These are phyloP conservation scores for Cydia splendana DNA, from an alignment of 1,140 invertebrate species.

Conservation along the genomic window DNA sequence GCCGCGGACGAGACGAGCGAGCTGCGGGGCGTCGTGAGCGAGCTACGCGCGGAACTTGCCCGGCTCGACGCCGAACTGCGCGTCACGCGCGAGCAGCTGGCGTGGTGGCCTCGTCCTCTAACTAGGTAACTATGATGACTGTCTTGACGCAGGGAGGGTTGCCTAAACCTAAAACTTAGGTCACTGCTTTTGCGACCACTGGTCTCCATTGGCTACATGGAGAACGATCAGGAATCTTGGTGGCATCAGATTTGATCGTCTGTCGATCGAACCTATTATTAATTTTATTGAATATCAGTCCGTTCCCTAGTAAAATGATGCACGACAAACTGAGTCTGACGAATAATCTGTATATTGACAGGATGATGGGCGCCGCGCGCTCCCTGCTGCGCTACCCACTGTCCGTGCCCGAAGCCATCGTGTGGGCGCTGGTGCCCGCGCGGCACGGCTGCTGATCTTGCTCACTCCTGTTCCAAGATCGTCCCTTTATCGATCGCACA, in stretches of 20 bases:
- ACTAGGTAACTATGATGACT: too few relatives aligned
- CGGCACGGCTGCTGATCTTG: conserved; percentile 53
- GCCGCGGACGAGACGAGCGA: conserved; percentile 38
- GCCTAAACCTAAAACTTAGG: too few relatives aligned
- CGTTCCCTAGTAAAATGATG: too few relatives aligned
- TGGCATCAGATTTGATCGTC: too few relatives aligned
- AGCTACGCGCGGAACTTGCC: conserved; percentile 43
- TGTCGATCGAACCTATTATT: too few relatives aligned
- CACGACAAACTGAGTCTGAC: too few relatives aligned
- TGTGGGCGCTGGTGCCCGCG: conserved; percentile 63
- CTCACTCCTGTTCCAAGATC: background rate
- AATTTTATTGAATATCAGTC: too few relatives aligned
- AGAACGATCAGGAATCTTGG: too few relatives aligned
- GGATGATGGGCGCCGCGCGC: conserved; percentile 55
- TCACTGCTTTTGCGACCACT: too few relatives aligned
- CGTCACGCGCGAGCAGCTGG: conserved; percentile 47
- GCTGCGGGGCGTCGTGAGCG: conserved; percentile 38
- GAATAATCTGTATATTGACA: conserved; percentile 33
- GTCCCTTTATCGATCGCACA: too few relatives aligned
- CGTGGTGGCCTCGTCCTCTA: conserved; percentile 53
- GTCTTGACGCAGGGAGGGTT: too few relatives aligned
- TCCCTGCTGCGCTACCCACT: conserved; percentile 52
- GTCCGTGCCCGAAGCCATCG: conserved; percentile 51
- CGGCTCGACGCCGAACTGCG: conserved; percentile 42
- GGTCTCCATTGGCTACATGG: too few relatives aligned